Evolutionary conservation across 1,140 invertebrate genomes (phyloP), one percentile per base, ranked within the genome.

Genomic region (Drosophila takahashii): DNA sequence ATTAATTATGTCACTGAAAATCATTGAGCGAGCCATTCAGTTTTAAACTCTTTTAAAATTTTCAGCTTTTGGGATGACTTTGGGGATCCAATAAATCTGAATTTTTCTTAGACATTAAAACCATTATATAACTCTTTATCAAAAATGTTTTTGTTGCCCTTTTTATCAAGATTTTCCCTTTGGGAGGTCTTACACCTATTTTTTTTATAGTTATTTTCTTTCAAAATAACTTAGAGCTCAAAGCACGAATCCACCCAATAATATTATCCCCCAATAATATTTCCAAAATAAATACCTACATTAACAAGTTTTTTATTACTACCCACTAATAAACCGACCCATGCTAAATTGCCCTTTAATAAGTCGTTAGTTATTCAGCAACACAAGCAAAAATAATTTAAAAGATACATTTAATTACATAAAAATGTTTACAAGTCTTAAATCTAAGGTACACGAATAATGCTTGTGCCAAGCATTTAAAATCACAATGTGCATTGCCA

Each of bases 401-500:
- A 41, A 50, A 16, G 16, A 62, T 50, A 41, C n/a, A 42, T 13
- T 65, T 65, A 3, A 51, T 67, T 67, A 64, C 42, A 41, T 10
- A 22, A 39, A 32, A 15, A 62, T 48, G 26, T 15, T 62, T 62
- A 37, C 22, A 48, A 15, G 10, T n/a, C 59, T 39, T 50, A 67
- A 50, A 16, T 13, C 59, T 65, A 64, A 9, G 29, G 7, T 42
- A 50, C 58, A 64, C 34, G 10, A 58, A 51, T 70, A 53, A 29
- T 58, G 53, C 65, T 34, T 41, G 32, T 58, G 37, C 15, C 52
- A 51, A 59, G 45, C 65, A 32, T 57, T 54, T 44, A 42, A 73
- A 74, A 74, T 74, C 71, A 73, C 71, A 74, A 62, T 62, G 57
- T 74, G 71, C 67, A 62, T 50, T 54, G 18, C 13, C 57, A 54